Evolutionary conservation across 2,888 invertebrate species (phyloP).

Genomic region (Pristionchus maxplancki): DNA sequence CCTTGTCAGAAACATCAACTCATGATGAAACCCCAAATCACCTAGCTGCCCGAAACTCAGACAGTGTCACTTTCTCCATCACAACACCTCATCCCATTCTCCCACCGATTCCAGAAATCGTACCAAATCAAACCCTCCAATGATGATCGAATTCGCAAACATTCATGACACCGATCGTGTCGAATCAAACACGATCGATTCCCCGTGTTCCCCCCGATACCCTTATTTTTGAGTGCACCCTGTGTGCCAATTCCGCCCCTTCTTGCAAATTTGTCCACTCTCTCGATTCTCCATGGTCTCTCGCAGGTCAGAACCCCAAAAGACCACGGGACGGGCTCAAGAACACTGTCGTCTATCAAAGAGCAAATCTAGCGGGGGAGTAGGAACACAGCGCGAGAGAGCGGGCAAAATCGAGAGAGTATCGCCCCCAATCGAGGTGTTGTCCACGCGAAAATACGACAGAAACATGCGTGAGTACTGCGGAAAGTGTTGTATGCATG

Average conservation of each 20-base stretch:
- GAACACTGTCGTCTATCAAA: background rate
- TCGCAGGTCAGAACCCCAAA: background rate
- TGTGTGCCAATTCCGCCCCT: too few species aligned
- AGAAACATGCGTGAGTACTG: background rate
- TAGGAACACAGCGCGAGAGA: background rate
- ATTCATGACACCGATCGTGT: background rate
- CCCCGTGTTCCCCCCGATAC: background rate
- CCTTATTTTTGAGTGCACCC: conserved; percentile 24
- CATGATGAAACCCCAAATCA: too few species aligned
- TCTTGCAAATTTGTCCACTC: background rate
- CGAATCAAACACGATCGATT: conserved; percentile 7
- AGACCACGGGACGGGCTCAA: too few species aligned
- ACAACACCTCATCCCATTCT: too few species aligned
- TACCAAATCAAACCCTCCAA: background rate
- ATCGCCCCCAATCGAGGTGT: background rate
- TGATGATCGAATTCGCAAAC: conserved; percentile 2
- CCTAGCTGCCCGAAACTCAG: too few species aligned
- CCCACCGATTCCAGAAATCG: background rate
- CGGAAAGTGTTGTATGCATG: too few species aligned
- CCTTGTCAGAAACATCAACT: background rate
- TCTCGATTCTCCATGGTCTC: background rate
- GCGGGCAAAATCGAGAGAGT: background rate
- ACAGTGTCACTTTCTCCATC: background rate
- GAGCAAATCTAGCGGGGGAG: background rate
- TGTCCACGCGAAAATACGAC: background rate